phyloP scores from a whole-genome alignment of 92 coral and sea anemone species.

The Porites rus region DNA sequence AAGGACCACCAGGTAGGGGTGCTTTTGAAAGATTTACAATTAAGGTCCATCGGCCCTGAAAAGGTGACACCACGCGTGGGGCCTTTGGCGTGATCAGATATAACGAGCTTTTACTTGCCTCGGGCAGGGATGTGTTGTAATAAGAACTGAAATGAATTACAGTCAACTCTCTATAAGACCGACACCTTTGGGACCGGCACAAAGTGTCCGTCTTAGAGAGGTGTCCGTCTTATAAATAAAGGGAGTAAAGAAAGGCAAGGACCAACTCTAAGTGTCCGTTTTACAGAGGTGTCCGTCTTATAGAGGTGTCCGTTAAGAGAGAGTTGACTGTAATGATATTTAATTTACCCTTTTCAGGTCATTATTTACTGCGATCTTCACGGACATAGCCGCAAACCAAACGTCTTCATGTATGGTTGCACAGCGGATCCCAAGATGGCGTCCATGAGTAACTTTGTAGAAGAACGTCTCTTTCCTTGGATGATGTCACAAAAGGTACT shows the following conservation, averaged over 20 bases:
- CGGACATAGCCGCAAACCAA: conserved; percentile 99
- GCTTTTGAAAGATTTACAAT: background rate
- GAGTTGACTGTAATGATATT: too few relatives aligned
- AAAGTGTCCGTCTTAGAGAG: too few relatives aligned
- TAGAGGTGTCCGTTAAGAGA: too few relatives aligned
- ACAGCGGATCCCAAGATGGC: conserved; percentile 86
- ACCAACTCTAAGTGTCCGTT: too few relatives aligned
- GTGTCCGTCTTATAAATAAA: too few relatives aligned
- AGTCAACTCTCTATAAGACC: too few relatives aligned
- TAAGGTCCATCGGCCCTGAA: conserved; percentile 59
- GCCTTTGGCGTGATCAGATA: background rate
- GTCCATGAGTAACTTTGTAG: conserved; percentile 83
- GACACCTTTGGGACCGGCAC: too few relatives aligned
- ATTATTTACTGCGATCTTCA: conserved; percentile 98
- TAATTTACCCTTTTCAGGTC: conserved; percentile 55
- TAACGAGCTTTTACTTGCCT: background rate
- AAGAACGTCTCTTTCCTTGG: conserved; percentile 98
- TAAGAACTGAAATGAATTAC: background rate
- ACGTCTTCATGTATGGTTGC: conserved; percentile 99
- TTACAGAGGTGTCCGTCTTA: too few relatives aligned
- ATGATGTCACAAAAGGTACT: conserved; percentile 96
- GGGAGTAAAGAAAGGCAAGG: too few relatives aligned
- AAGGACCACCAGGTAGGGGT: conserved; percentile 84
- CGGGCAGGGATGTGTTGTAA: background rate
- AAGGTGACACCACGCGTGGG: background rate